Base-by-base conservation (phyloP, 1,140 invertebrate genomes). In the Sycophila sp. region DNA sequence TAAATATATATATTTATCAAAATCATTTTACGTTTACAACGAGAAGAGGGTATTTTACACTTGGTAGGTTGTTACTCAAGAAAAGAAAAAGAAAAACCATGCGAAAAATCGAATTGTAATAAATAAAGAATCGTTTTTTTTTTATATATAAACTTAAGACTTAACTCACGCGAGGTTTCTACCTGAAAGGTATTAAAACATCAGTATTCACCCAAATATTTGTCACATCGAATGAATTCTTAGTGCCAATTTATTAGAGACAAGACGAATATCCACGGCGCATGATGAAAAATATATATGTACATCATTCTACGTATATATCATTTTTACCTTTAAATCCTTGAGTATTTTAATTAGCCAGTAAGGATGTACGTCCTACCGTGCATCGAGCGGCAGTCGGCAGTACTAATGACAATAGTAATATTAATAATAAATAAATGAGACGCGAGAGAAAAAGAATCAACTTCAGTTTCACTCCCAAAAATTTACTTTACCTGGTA, bases 141-240 rank as follows among this genome's bases (percentile, higher is more conserved):
- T n/a, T n/a, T n/a, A n/a, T n/a, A n/a, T n/a, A 45, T 63, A 63
- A 55, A 63, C 17, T 42, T 68, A 47, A 68, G 30, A n/a, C n/a
- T n/a, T n/a, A 7, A 47, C 22, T 59, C 49, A 59, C n/a, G 22
- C 13, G n/a, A 63, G 32, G n/a, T 55, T 11, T 67, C 30, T 63
- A 34, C 59, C 34, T 47, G n/a, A 58, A 42, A 30, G 56, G 63
- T 74, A 76, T 74, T 72, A 73, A 78, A 60, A 72, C 67, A 80
- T 78, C 79, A 81, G 79, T 80, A 80, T 80, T 81, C 65, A 75
- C 73, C 53, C 32, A 3, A 69, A 60, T 7, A 51, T 76, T 68
- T 75, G 51, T 76, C 71, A 58, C 70, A n/a, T n/a, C n/a, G n/a
- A n/a, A n/a, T 75, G 75, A 81, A 80, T 78, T 80, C 77, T 76